Percentiles rank a stretch among this genome's conserved stretches.
Evolutionary conservation across 2,888 invertebrate species (phyloP).

Genomic region (Stramonita haemastoma): DNA sequence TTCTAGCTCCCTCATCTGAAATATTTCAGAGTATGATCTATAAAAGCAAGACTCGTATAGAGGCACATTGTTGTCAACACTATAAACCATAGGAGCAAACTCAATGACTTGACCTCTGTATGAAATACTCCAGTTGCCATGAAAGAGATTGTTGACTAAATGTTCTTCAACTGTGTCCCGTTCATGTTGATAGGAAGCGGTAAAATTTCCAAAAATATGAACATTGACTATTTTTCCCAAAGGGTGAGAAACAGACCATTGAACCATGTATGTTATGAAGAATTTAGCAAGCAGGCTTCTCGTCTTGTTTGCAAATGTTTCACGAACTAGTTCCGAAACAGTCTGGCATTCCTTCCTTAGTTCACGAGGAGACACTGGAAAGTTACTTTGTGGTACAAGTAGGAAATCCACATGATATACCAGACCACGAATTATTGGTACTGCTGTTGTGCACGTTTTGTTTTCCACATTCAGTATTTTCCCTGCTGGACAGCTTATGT

Average conservation of each 20-base stretch:
- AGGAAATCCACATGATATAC: slow-evolving; percentile 1
- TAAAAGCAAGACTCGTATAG: neutral
- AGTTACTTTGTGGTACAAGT: neutral
- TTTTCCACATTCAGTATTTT: neutral
- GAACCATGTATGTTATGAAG: neutral
- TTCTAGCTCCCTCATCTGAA: neutral
- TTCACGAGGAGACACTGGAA: neutral
- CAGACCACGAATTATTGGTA: slow-evolving; percentile 18
- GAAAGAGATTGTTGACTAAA: neutral
- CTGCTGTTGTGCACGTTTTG: slow-evolving; percentile 30
- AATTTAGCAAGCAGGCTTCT: neutral
- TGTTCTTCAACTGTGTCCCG: neutral
- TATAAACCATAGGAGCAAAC: neutral
- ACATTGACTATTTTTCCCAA: neutral
- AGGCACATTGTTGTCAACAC: neutral
- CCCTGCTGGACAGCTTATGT: slow-evolving; percentile 18
- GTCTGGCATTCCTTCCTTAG: neutral
- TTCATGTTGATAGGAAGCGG: neutral
- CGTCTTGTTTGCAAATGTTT: neutral
- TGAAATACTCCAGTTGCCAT: neutral
- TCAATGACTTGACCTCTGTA: neutral
- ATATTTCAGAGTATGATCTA: neutral
- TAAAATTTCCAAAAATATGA: neutral
- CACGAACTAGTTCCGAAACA: neutral
- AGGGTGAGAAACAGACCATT: neutral